Evolutionary conservation across 2,797 vertebrate genomes (phyloP).

Genomic region (Sebastes aleutianus): DNA sequence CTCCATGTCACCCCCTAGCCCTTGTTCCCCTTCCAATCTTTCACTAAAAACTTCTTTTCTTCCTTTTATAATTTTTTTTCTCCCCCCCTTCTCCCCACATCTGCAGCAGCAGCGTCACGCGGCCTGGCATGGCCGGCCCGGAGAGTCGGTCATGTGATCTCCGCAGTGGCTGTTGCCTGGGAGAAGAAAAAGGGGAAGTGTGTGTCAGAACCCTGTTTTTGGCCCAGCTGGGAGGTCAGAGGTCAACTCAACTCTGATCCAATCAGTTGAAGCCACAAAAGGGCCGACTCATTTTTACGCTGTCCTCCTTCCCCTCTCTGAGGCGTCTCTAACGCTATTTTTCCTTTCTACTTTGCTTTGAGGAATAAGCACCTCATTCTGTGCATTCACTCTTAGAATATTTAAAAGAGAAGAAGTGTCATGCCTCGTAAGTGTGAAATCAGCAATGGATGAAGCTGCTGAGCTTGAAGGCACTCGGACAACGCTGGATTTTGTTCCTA

Average conservation of each 20-base stretch:
- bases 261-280: constrained; percentile 55
- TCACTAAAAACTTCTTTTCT: constrained; percentile 76
- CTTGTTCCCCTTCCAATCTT: constrained; percentile 72
- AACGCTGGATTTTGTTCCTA: not conserved
- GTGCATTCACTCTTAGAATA: not conserved
- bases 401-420: constrained; percentile 1
- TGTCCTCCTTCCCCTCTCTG: constrained; percentile 2
- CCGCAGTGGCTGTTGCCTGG: constrained; percentile 45
- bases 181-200: constrained; percentile 70
- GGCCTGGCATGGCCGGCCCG: constrained; percentile 58
- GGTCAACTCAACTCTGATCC: constrained; percentile 66
- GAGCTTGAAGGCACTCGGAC: not conserved
- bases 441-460: not conserved
- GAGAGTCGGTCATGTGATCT: constrained; percentile 74
- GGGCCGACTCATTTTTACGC: constrained; percentile 36
- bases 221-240: constrained; percentile 68
- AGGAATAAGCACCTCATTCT: constrained; percentile 4
- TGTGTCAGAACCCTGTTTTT: constrained; percentile 59
- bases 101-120: constrained; percentile 80
- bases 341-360: constrained; percentile 18
- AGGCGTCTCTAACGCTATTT: constrained; percentile 6
- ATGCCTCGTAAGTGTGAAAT: constrained; percentile 5
- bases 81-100: constrained; percentile 69
- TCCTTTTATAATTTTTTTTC: constrained; percentile 54
- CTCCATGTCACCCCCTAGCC: constrained; percentile 66